Conservation (phyloP, 1,140 invertebrate species). For the Plutomurus gul region DNA sequence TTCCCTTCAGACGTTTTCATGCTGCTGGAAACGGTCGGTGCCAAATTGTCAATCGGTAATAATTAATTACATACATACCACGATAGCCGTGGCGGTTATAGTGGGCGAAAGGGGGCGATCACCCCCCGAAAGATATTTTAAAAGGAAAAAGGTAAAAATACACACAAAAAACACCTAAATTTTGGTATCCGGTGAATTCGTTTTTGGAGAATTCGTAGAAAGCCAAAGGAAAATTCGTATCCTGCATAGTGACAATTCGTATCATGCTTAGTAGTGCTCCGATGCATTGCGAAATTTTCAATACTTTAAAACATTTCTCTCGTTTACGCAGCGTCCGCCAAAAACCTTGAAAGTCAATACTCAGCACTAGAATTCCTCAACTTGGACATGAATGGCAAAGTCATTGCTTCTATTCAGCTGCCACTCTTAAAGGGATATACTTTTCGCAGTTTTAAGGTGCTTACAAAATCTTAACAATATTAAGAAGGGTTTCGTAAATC, state of each 20-base stretch:
- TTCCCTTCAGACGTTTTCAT: constrained; percentile 63
- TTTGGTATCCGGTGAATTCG: no score
- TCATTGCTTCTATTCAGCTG: constrained; percentile 67
- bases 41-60: constrained; percentile 56
- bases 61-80: background rate
- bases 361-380: constrained; percentile 64
- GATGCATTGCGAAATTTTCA: background rate
- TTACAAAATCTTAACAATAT: background rate
- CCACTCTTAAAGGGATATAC: constrained; percentile 59
- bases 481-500: no score
- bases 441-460: constrained; percentile 64
- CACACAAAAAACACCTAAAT: no score
- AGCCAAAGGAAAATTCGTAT: no score
- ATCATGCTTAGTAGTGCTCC: no score
- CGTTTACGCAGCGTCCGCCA: constrained; percentile 40
- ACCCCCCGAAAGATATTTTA: no score
- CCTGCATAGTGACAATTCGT: no score
- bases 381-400: constrained; percentile 66
- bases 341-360: constrained; percentile 41
- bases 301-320: background rate
- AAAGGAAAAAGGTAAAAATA: no score
- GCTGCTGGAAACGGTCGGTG: constrained; percentile 58
- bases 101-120: no score
- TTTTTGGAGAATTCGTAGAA: no score
- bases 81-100: no score